Evolutionary conservation across 2,113 vertebrate species (phyloP).

Genomic region (Paradisaea rubra): DNA sequence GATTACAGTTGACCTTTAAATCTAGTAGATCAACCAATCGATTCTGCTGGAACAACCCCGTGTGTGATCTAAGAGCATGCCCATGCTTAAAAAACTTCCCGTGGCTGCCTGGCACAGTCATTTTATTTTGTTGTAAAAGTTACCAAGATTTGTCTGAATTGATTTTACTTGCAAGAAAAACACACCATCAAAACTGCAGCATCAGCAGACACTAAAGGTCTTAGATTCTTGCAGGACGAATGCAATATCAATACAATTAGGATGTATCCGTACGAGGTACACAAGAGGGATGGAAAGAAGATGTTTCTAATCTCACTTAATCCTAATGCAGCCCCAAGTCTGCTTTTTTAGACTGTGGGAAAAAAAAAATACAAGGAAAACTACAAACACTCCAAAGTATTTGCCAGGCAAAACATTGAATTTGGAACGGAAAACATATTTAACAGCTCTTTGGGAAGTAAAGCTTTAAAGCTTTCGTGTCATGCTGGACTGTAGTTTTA

Average conservation of each 20-base stretch:
- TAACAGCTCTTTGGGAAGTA: background rate
- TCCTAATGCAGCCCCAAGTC: slow-evolving; percentile 53
- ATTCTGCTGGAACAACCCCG: slow-evolving; percentile 18
- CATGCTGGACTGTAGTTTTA: background rate
- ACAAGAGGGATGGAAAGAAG: slow-evolving; percentile 60
- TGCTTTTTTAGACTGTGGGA: slow-evolving; percentile 77
- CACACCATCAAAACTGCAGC: slow-evolving; percentile 63
- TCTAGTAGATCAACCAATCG: slow-evolving; percentile 54
- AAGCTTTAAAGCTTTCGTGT: background rate
- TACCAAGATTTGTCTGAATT: slow-evolving; percentile 68
- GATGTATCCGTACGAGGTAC: slow-evolving; percentile 66
- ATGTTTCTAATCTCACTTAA: slow-evolving; percentile 76
- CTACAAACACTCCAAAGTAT: slow-evolving; percentile 6
- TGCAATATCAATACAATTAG: slow-evolving; percentile 77
- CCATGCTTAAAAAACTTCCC: background rate
- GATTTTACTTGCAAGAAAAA: slow-evolving; percentile 74
- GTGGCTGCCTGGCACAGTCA: background rate
- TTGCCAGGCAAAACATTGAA: background rate
- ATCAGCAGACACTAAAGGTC: slow-evolving; percentile 73
- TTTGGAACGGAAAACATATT: background rate
- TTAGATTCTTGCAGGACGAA: slow-evolving; percentile 70
- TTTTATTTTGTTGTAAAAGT: slow-evolving; percentile 59
- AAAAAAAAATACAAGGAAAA: slow-evolving; percentile 55
- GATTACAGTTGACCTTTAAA: slow-evolving; percentile 70
- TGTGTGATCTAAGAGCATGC: background rate